Base-by-base conservation (phyloP, 2,888 invertebrate genomes). In the Monochamus alternatus region DNA sequence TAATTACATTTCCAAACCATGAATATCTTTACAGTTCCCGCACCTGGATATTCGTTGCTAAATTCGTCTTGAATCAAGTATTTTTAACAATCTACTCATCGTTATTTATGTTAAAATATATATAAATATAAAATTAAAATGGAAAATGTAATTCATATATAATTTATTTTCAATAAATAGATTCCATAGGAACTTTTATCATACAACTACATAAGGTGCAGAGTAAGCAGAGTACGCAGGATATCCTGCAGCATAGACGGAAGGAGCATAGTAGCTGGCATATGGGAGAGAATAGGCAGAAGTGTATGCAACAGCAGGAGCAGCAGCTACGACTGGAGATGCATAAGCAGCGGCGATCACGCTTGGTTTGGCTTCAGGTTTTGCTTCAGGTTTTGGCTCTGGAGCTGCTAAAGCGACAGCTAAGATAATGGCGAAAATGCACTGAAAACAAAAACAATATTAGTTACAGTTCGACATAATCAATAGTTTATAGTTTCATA, bases 161-260 rank as follows among this genome's bases (percentile, higher is more conserved):
- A 0, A 22, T 22, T 22, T 22, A 22, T 22, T 22, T 22, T 1
- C 22, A 22, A 22, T 22, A 22, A 22, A 22, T 22, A 22, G 22
- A 22, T 22, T 22, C 22, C 22, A 22, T 22, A 22, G 22, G 22
- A 22, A 22, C 22, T 0, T 22, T 22, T 22, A 22, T 75, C 47
- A 77, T 8, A 77, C 68, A 47, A 77, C 63, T 3, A 78, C 75
- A 51, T 79, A 79, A 55, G 77, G 43, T 59, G 79, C 73, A 47
- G 75, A 68, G 51, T 75, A 78, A 2, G 76, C 76, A 55, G 72
- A 76, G 30, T 66, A 76, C 0, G 72, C 73, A 43, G 74, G 32
- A 14, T 78, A 78, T 75, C 78, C 78, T 51, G 78, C 74, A 22
- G 78, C 43, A 31, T 76, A 78, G 14, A 76, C 64, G 12, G 76